Evolutionary conservation across 2,888 invertebrate genomes (phyloP), one percentile per base, ranked within the genome.

Genomic region (Teinopalpus imperialis): DNA sequence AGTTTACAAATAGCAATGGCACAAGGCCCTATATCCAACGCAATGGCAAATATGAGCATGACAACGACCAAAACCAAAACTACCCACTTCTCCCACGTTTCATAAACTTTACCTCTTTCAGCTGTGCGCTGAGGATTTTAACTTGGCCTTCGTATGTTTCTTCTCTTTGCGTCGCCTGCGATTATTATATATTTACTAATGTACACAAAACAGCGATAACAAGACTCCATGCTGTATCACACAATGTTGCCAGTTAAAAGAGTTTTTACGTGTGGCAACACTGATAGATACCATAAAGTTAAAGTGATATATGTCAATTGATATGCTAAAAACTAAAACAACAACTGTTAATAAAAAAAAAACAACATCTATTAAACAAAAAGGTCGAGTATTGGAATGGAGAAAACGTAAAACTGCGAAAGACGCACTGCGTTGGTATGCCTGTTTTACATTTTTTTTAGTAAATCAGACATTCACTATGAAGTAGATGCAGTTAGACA

Each of bases 141-240:
- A 97, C 95, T 90, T 96, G 96, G 81, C 93, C 93, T 83, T 96
- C 95, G 91, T 94, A 97, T 65, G 95, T 93, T 90, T 98, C 98
- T 91, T 98, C 98, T 89, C 97, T 95, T 90, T 97, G 94, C 76
- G 97, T 96, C 72, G 98, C 97, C 97, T 98, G 91, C 76, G 81
- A 81, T 81, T 79, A 82, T 83, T 72, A 67, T 73, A 74, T 73
- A 72, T 87, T 86, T 83, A 82, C 79, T 74, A 78, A 77, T 53
- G 71, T 72, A 78, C 69, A 82, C 72, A 80, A 73, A 70, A 80
- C 74, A 79, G 52, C 69, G 71, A 75, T 76, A 78, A 81, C 76
- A 59, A 68, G 74, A 67, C 62, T 64, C 68, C 87, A 87, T 87
- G 87, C 81, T 61, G 66, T 58, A 63, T 64, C 68, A 21, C 54